Percentiles rank a stretch among this genome's conserved stretches.
Evolutionary conservation across 2,797 vertebrate species (phyloP).

Genomic region (Aplochiton taeniatus): DNA sequence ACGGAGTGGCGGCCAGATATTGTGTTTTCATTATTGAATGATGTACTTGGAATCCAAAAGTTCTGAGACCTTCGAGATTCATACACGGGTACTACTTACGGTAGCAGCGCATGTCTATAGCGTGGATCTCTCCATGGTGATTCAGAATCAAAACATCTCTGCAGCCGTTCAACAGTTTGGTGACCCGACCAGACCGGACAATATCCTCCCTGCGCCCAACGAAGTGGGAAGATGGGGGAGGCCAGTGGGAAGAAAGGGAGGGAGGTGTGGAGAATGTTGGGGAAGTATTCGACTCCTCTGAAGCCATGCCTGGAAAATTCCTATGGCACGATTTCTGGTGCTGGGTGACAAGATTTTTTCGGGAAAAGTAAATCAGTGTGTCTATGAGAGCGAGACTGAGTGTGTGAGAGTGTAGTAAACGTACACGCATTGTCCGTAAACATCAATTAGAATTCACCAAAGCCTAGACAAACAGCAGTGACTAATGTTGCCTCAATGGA

Average conservation of each 20-base stretch:
- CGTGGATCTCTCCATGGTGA: slow-evolving; percentile 82
- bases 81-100: slow-evolving; percentile 74
- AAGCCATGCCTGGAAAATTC: slow-evolving; percentile 52
- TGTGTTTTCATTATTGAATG: too few species aligned
- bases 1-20: too few species aligned
- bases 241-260: slow-evolving; percentile 7
- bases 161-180: slow-evolving; percentile 74
- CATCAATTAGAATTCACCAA: too few species aligned
- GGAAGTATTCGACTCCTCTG: slow-evolving; percentile 41
- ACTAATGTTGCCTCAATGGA: too few species aligned
- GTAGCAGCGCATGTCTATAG: slow-evolving; percentile 90
- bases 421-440: not conserved
- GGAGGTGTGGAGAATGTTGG: slow-evolving; percentile 21
- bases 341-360: slow-evolving; percentile 2
- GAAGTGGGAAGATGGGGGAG: slow-evolving; percentile 29
- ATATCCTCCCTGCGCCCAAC: slow-evolving; percentile 78
- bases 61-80: not conserved
- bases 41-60: too few species aligned
- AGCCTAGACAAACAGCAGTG: too few species aligned
- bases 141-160: slow-evolving; percentile 88
- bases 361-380: not conserved
- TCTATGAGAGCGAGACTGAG: not conserved
- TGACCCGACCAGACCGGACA: slow-evolving; percentile 71
- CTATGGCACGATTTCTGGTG: slow-evolving; percentile 23
- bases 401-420: too few species aligned